Percentiles rank a stretch among this genome's conserved stretches.
Conservation (phyloP, 2,888 invertebrate species). For the Parapristionchus giblindavisi region DNA sequence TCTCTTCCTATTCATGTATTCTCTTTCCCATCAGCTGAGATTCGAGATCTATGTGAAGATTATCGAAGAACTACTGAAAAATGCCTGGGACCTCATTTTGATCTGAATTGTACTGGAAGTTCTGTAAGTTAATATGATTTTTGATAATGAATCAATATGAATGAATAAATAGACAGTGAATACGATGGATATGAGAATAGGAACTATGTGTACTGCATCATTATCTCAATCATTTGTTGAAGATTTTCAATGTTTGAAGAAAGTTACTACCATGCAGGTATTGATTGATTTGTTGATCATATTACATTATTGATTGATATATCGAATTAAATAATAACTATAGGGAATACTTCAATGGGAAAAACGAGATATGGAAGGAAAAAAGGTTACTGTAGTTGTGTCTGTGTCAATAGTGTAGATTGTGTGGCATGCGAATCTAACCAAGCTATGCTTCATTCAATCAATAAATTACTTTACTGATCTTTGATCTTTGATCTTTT, state of each 20-base stretch:
- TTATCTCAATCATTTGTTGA: slow-evolving; percentile 17
- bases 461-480: not conserved
- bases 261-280: slow-evolving; percentile 22
- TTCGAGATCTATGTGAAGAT: slow-evolving; percentile 28
- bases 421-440: not conserved
- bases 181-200: slow-evolving; percentile 27
- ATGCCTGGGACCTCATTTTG: slow-evolving; percentile 32
- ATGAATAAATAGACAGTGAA: slow-evolving; percentile 10
- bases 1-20: slow-evolving; percentile 33
- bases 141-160: not conserved
- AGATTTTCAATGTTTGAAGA: slow-evolving; percentile 23
- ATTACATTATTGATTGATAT: not conserved
- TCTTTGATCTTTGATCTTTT: not conserved
- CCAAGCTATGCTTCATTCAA: not conserved
- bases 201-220: slow-evolving; percentile 28
- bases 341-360: slow-evolving; percentile 27
- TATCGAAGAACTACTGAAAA: slow-evolving; percentile 24
- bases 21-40: slow-evolving; percentile 11
- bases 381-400: slow-evolving; percentile 14
- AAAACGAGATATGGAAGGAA: slow-evolving; percentile 33
- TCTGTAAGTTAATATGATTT: not conserved
- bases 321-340: not conserved
- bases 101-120: slow-evolving; percentile 31
- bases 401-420: not conserved
- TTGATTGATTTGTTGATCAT: too few relatives aligned